A percentile compares a stretch with the other conserved stretches of the same genome.
Conservation (phyloP, 2,797 vertebrate genomes). For the Vultur gryphus region DNA sequence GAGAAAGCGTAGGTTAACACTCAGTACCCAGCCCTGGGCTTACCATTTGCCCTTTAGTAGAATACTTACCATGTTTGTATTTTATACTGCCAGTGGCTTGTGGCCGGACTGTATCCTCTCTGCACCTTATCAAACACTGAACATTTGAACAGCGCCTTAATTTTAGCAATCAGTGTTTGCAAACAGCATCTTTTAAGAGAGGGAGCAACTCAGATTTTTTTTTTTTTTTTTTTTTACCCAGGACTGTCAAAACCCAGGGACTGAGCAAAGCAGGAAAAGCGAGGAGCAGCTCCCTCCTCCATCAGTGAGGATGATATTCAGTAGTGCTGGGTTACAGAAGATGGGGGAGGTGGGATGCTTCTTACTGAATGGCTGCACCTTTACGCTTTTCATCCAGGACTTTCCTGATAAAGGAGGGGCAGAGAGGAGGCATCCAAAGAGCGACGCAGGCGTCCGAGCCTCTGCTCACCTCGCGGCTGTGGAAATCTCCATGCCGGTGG, state of each 20-base stretch:
- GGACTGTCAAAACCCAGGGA: not conserved
- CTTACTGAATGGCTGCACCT: not conserved
- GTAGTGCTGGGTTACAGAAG: not conserved
- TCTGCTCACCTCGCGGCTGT: not conserved
- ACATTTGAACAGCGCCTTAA: not conserved
- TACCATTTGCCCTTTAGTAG: not conserved
- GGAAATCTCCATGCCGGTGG: not conserved
- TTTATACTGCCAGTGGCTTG: not conserved
- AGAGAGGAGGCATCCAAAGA: not conserved
- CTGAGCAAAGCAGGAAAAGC: not conserved
- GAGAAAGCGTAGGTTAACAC: not conserved
- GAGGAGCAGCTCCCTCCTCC: not conserved
- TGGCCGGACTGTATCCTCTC: not conserved
- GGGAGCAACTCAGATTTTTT: not conserved
- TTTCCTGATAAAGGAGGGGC: not conserved
- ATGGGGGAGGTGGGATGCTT: not conserved
- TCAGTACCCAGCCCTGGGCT: not conserved
- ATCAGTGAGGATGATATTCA: not conserved
- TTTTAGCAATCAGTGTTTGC: not conserved
- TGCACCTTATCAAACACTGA: not conserved
- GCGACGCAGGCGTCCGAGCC: fast-evolving
- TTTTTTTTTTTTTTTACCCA: not conserved
- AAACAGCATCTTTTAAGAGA: not conserved
- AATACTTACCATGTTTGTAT: not conserved
- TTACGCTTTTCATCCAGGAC: not conserved